These are phyloP conservation scores for Trichosurus vulpecula DNA, from an alignment of 2,797 vertebrate genomes.

Conservation along the genomic window DNA sequence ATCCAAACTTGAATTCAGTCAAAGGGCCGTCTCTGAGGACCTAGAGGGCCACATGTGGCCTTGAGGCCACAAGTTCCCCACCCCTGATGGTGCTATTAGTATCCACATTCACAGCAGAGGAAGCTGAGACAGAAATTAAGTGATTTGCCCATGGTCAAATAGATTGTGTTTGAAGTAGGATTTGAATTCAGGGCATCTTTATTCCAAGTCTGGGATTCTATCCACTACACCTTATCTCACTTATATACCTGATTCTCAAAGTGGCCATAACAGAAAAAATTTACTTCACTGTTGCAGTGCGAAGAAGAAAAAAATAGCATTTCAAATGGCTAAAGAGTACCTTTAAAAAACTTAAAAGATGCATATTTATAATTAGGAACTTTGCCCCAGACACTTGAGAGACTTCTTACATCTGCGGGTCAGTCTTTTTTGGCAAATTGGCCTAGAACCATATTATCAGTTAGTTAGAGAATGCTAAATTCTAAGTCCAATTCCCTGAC, in stretches of 20 bases:
- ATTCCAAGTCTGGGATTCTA: neutral
- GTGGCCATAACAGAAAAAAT: neutral
- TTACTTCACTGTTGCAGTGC: neutral
- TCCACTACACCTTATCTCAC: neutral
- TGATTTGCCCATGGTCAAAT: neutral
- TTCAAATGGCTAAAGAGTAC: neutral
- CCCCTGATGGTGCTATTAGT: neutral
- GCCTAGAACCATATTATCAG: neutral
- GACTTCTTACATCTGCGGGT: neutral
- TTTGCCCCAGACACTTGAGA: neutral
- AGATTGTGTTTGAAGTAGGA: neutral
- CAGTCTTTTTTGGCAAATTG: constrained; percentile 38
- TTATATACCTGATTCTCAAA: neutral
- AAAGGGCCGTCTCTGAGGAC: no score
- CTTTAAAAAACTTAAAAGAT: neutral
- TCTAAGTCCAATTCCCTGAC: constrained; percentile 55
- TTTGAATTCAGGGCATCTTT: neutral
- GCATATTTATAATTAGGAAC: neutral
- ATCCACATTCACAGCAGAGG: neutral
- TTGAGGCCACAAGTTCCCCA: no score
- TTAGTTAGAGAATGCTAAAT: constrained; percentile 25
- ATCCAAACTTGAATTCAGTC: neutral
- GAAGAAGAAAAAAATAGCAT: neutral
- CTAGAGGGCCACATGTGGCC: no score
- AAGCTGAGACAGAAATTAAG: neutral